phyloP scores from a whole-genome alignment of 2,113 vertebrate species.

The Tachuris rubrigastra region DNA sequence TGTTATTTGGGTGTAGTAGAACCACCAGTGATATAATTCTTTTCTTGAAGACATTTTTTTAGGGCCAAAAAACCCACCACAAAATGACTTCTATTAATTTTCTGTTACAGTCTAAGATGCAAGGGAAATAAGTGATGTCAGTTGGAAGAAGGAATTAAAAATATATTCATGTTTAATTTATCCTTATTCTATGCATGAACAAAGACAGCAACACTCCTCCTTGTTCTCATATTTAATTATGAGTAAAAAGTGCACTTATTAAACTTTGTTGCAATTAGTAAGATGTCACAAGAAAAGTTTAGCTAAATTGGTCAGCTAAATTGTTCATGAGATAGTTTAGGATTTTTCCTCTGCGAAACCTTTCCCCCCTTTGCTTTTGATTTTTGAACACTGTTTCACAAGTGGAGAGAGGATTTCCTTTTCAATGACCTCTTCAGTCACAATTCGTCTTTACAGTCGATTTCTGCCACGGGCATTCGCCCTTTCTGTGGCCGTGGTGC shows the following conservation, averaged over 20 bases:
- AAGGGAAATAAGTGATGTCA: neutral
- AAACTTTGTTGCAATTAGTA: neutral
- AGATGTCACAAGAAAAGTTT: neutral
- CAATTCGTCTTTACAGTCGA: neutral
- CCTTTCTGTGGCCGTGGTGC: neutral
- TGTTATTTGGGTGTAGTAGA: neutral
- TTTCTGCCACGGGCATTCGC: neutral
- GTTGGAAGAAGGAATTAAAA: neutral
- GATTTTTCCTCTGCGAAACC: neutral
- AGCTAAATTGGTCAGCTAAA: neutral
- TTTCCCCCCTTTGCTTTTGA: neutral
- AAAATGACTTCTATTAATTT: neutral
- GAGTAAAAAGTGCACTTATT: neutral
- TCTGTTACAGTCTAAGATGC: neutral
- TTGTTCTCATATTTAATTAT: neutral
- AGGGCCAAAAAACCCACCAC: neutral
- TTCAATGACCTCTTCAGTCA: neutral
- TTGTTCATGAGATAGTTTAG: neutral
- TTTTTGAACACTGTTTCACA: neutral
- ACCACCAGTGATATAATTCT: neutral
- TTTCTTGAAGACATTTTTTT: neutral
- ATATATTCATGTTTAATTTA: neutral
- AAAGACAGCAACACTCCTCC: neutral
- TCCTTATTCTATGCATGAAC: fast-evolving
- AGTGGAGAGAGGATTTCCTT: neutral